Conservation (phyloP, 2,797 vertebrate species). For the Catostomus latipinnis region DNA sequence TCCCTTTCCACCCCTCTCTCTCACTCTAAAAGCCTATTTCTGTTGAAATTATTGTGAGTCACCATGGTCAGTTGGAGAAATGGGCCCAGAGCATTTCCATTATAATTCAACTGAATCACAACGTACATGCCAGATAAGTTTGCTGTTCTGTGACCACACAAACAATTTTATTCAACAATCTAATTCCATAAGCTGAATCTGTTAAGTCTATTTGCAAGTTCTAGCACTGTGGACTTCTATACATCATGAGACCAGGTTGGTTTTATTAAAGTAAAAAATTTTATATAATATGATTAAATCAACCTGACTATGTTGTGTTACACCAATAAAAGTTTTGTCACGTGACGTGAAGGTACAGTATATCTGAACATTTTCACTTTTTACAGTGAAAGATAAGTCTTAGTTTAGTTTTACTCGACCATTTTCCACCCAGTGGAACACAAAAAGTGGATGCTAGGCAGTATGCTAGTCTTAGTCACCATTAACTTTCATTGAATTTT, state of each 20-base stretch:
- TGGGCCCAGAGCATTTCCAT: not conserved
- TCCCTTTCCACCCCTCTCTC: not conserved
- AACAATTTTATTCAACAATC: not conserved
- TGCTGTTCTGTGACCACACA: not conserved
- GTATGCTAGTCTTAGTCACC: too few relatives aligned
- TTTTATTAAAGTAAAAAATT: too few relatives aligned
- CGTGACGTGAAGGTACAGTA: too few relatives aligned
- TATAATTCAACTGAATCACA: conserved; percentile 1
- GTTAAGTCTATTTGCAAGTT: conserved; percentile 23
- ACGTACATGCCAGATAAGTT: not conserved
- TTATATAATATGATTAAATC: too few relatives aligned
- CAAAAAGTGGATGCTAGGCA: too few relatives aligned
- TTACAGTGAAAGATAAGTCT: too few relatives aligned
- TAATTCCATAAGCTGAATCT: conserved; percentile 7
- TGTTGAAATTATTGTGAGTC: conserved; percentile 33
- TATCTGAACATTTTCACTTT: too few relatives aligned
- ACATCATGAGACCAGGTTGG: not conserved
- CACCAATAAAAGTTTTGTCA: too few relatives aligned
- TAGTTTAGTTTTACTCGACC: too few relatives aligned
- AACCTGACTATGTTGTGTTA: too few relatives aligned
- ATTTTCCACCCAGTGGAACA: too few relatives aligned
- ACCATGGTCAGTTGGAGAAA: conserved; percentile 26
- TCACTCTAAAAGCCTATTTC: conserved; percentile 12
- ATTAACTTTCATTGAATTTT: too few relatives aligned
- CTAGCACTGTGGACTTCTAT: not conserved